Conservation (phyloP, 2,888 invertebrate genomes). For the Cremastinae sp. region DNA sequence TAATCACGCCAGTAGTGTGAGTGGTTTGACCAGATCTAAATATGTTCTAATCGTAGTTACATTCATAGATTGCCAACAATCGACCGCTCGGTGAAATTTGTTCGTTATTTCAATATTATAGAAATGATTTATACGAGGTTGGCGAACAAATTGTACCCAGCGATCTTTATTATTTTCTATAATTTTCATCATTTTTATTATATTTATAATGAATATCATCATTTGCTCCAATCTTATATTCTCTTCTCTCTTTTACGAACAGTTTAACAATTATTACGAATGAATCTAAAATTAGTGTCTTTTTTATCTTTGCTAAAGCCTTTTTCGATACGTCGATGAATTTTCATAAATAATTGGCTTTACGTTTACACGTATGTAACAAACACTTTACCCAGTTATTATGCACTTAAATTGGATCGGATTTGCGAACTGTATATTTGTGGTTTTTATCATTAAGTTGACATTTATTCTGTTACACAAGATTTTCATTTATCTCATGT, state of each 20-base stretch:
- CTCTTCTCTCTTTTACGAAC: slow-evolving; percentile 49
- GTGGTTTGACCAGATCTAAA: not conserved
- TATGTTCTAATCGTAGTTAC: slow-evolving; percentile 21
- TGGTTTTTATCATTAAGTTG: slow-evolving; percentile 16
- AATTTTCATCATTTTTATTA: slow-evolving; percentile 21
- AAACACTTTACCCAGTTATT: slow-evolving; percentile 42
- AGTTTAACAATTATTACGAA: slow-evolving; percentile 60
- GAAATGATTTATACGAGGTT: not conserved
- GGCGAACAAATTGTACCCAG: slow-evolving; percentile 22
- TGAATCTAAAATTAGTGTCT: slow-evolving; percentile 31
- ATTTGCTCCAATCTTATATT: slow-evolving; percentile 7
- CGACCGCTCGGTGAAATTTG: slow-evolving; percentile 16
- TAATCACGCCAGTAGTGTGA: slow-evolving; percentile 23
- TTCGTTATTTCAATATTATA: not conserved
- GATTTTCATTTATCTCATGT: slow-evolving; percentile 13
- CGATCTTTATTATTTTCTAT: slow-evolving; percentile 1
- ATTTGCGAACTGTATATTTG: slow-evolving; percentile 45
- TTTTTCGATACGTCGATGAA: slow-evolving; percentile 18
- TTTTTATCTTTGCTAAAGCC: slow-evolving; percentile 17
- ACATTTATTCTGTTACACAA: slow-evolving; percentile 22
- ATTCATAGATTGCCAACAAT: slow-evolving; percentile 30
- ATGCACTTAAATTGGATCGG: slow-evolving; percentile 51
- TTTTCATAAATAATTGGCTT: slow-evolving; percentile 37
- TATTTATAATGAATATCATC: slow-evolving; percentile 49
- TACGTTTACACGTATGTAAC: slow-evolving; percentile 27